A percentile compares a stretch with the other conserved stretches of the same genome.
These are phyloP conservation scores for Drosophila neocordata DNA, from an alignment of 1,140 invertebrate species.

Conservation along the genomic window DNA sequence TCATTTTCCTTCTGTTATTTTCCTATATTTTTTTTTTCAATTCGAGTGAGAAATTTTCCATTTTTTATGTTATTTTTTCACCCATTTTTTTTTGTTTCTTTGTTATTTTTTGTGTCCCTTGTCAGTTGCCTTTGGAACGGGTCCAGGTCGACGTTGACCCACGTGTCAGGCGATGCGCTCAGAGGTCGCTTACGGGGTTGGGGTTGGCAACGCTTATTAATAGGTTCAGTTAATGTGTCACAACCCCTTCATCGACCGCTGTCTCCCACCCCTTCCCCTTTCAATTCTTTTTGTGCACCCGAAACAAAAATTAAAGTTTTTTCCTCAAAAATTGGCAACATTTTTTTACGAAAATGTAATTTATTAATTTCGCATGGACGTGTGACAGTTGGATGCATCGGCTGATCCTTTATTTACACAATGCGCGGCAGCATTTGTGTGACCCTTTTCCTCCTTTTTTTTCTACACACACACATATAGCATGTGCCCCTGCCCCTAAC, in stretches of 20 bases:
- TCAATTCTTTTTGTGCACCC: conserved; percentile 27
- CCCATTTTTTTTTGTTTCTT: conserved; percentile 50
- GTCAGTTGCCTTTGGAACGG: conserved; percentile 41
- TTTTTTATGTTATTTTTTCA: conserved; percentile 52
- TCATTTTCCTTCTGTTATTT: conserved; percentile 11
- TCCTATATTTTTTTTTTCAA: conserved; percentile 33
- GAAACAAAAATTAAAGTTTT: conserved; percentile 53
- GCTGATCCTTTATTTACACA: conserved; percentile 81
- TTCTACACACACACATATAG: too few relatives aligned
- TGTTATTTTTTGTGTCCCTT: conserved; percentile 36
- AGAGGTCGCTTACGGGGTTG: conserved; percentile 49
- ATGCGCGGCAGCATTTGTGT: conserved; percentile 61
- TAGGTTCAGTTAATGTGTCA: conserved; percentile 79
- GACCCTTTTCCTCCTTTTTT: conserved; percentile 63
- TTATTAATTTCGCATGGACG: conserved; percentile 78
- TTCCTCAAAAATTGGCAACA: conserved; percentile 72
- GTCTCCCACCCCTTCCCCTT: conserved; percentile 36
- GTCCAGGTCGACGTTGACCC: conserved; percentile 62
- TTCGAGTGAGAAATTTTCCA: conserved; percentile 55
- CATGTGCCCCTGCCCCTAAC: conserved; percentile 21
- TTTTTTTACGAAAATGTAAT: conserved; percentile 63
- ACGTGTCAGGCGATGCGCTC: conserved; percentile 59
- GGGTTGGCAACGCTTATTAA: conserved; percentile 78
- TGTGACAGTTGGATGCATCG: conserved; percentile 67
- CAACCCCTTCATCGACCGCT: conserved; percentile 61